phyloP scores from a whole-genome alignment of 2,113 vertebrate species.

The Saccopteryx bilineata region DNA sequence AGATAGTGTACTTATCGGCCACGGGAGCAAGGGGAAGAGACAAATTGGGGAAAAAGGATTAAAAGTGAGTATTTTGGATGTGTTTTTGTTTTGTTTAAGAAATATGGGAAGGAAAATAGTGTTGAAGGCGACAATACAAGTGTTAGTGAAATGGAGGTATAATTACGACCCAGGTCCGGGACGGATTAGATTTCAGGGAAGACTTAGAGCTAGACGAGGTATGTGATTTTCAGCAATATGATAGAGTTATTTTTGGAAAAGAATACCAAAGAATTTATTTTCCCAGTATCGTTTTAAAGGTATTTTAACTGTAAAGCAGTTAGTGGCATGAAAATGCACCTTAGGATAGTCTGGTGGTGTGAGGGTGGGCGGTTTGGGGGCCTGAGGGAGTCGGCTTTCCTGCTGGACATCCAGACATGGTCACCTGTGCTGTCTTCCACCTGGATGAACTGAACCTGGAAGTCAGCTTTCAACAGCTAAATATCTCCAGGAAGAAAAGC shows the following conservation, averaged over 20 bases:
- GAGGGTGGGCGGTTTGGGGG: background rate
- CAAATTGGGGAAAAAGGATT: background rate
- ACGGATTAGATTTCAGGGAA: background rate
- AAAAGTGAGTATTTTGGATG: background rate
- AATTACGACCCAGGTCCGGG: background rate
- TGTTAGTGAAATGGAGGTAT: background rate
- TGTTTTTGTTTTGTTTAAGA: conserved; percentile 35
- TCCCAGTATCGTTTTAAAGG: background rate
- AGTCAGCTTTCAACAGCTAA: background rate
- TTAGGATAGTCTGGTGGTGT: background rate
- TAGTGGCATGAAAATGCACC: background rate
- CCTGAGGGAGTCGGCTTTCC: background rate
- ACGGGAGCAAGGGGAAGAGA: background rate
- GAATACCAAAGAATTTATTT: background rate
- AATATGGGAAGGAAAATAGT: background rate
- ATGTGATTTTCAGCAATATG: background rate
- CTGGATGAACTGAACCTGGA: background rate
- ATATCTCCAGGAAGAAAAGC: background rate
- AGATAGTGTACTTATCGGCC: background rate
- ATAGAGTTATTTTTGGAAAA: background rate
- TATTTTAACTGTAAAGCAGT: background rate
- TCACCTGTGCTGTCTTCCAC: background rate
- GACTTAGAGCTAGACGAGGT: background rate
- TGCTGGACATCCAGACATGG: background rate
- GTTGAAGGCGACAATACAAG: background rate